Percentiles rank a stretch among this genome's conserved stretches.
These are phyloP conservation scores for Trogon melanurus DNA, from an alignment of 2,113 vertebrate species.

Conservation along the genomic window DNA sequence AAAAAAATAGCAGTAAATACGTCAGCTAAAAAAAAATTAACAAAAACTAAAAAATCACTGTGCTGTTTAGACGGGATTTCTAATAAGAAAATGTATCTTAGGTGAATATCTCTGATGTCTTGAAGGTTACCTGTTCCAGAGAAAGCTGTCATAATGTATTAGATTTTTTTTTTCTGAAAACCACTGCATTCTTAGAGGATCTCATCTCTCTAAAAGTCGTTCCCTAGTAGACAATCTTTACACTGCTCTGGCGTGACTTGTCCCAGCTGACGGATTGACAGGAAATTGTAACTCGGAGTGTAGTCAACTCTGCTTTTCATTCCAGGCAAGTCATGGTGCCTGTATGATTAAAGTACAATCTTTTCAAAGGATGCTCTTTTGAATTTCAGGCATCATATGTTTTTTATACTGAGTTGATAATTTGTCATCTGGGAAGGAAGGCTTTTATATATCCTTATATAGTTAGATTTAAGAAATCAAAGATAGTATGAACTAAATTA, in stretches of 20 bases:
- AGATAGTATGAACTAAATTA: neutral
- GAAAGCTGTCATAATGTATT: neutral
- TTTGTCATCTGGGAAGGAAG: neutral
- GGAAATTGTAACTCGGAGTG: neutral
- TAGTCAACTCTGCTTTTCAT: neutral
- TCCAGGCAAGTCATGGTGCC: neutral
- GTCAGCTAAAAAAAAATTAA: neutral
- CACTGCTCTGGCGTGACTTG: neutral
- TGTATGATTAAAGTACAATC: neutral
- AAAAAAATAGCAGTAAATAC: neutral
- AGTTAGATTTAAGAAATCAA: neutral
- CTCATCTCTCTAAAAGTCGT: neutral
- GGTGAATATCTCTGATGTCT: neutral
- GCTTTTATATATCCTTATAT: neutral
- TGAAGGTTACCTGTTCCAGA: neutral
- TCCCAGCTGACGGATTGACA: conserved; percentile 4
- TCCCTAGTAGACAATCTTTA: neutral
- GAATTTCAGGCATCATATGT: neutral
- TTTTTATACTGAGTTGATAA: neutral
- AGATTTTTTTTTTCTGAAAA: neutral
- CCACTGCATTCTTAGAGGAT: neutral
- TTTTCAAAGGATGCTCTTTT: neutral
- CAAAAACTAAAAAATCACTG: too few species aligned
- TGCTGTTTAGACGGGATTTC: neutral
- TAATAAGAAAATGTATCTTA: neutral